These are phyloP conservation scores for Hippocampus zosterae DNA, from an alignment of 2,113 vertebrate species.

Conservation along the genomic window DNA sequence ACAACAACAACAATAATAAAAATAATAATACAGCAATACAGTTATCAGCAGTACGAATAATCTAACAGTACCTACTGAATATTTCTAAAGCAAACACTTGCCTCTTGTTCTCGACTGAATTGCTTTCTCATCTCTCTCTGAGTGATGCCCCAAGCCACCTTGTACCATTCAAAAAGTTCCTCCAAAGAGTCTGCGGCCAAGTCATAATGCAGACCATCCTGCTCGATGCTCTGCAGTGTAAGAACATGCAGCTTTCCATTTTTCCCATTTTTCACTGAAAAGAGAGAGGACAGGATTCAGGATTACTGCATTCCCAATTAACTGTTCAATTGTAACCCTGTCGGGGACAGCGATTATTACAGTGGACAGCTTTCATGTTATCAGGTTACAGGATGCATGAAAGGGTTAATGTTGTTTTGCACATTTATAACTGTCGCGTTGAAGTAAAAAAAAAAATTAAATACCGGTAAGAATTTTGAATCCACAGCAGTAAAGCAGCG, in stretches of 20 bases:
- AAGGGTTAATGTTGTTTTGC: no score
- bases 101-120: slow-evolving; percentile 57
- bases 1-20: no score
- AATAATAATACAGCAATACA: no score
- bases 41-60: no score
- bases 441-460: no score
- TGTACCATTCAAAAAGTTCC: slow-evolving; percentile 90
- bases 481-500: no score
- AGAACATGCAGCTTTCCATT: slow-evolving; percentile 82
- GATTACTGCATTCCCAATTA: background rate
- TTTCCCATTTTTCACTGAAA: slow-evolving; percentile 70
- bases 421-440: no score
- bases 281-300: background rate
- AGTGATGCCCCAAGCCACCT: slow-evolving; percentile 84
- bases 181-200: slow-evolving; percentile 83
- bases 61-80: no score
- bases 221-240: slow-evolving; percentile 78
- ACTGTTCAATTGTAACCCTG: background rate
- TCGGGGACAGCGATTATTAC: no score
- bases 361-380: no score
- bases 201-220: slow-evolving; percentile 78
- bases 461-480: no score
- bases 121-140: slow-evolving; percentile 71
- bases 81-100: slow-evolving; percentile 20
- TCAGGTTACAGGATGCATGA: no score